phyloP scores from a whole-genome alignment of 2,888 invertebrate genomes.

The Abrostola triplasia region DNA sequence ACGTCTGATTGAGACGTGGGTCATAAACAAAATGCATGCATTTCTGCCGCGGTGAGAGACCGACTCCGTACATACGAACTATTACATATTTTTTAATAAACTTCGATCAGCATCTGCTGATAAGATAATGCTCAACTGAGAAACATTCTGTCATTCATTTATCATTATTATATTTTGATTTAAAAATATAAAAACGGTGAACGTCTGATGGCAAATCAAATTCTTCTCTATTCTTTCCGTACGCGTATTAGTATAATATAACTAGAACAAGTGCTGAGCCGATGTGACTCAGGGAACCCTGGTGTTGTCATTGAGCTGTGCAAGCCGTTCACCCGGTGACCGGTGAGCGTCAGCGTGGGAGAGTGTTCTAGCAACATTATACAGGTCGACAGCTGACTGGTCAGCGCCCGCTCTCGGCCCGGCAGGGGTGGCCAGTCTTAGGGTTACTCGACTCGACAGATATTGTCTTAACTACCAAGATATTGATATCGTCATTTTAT shows the following conservation, averaged over 20 bases:
- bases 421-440: neutral
- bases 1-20: neutral
- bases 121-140: too few relatives aligned
- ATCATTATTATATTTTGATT: neutral
- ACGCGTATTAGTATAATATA: slow-evolving; percentile 8
- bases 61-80: neutral
- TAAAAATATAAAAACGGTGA: neutral
- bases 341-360: neutral
- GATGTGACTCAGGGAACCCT: neutral
- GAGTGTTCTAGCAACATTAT: slow-evolving; percentile 24
- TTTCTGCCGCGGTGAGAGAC: neutral
- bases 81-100: neutral
- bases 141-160: neutral
- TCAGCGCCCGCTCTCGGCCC: neutral
- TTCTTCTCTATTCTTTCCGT: neutral
- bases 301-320: too few relatives aligned
- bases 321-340: too few relatives aligned
- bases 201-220: neutral
- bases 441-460: neutral
- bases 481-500: too few relatives aligned
- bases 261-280: slow-evolving; percentile 10
- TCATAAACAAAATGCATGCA: neutral
- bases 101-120: too few relatives aligned
- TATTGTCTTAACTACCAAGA: neutral
- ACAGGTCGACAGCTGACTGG: neutral